phyloP scores from a whole-genome alignment of 2,113 vertebrate genomes.

The Alaudala cheleensis region DNA sequence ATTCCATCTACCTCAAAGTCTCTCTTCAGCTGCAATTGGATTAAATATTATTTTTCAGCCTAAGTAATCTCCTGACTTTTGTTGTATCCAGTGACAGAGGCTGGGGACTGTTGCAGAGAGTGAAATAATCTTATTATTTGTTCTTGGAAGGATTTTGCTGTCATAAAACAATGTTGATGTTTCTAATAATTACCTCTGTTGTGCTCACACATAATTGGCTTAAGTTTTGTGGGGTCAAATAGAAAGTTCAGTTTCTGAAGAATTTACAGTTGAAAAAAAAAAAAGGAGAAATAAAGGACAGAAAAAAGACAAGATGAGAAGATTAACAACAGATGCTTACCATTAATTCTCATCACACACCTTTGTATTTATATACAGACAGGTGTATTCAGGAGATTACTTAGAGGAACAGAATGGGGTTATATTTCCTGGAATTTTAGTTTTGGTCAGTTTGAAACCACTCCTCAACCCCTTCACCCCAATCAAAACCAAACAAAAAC shows the following conservation, averaged over 20 bases:
- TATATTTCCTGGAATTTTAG: neutral
- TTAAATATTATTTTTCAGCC: neutral
- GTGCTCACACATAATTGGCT: neutral
- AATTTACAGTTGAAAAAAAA: neutral
- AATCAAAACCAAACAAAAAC: neutral
- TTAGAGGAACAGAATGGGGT: neutral
- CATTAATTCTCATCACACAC: neutral
- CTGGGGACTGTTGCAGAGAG: neutral
- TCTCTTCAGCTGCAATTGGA: neutral
- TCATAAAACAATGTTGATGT: neutral
- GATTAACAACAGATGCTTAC: neutral
- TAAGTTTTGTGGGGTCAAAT: neutral
- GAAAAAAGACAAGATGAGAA: neutral
- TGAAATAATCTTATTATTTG: neutral
- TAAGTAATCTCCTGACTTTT: neutral
- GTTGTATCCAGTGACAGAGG: neutral
- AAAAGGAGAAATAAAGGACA: neutral
- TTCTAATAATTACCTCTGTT: neutral
- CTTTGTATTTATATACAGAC: neutral
- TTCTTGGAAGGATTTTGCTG: neutral
- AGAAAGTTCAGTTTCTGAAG: neutral
- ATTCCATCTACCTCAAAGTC: neutral
- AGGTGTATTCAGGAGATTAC: neutral
- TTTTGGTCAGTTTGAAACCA: neutral
- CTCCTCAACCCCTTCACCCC: neutral